Evolutionary conservation across 2,113 vertebrate species (phyloP).

Genomic region (Irena cyanogastra): DNA sequence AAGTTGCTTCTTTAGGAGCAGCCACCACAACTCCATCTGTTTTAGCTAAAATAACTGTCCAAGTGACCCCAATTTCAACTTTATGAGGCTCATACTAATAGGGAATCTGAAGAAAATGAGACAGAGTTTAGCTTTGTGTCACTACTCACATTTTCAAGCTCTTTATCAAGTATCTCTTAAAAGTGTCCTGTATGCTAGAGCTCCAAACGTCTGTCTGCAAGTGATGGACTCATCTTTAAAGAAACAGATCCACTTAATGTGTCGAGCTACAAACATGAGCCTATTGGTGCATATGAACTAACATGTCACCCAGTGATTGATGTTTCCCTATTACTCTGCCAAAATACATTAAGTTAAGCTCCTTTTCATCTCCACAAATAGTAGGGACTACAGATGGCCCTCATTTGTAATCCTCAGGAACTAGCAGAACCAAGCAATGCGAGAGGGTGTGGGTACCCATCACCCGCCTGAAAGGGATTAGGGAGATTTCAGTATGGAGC

Average conservation of each 20-base stretch:
- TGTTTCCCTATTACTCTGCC: slow-evolving; percentile 75
- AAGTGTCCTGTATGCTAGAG: slow-evolving; percentile 61
- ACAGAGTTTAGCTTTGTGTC: slow-evolving; percentile 60
- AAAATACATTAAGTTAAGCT: slow-evolving; percentile 73
- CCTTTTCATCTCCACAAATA: slow-evolving; percentile 71
- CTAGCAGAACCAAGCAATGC: slow-evolving; percentile 14
- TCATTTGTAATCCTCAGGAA: slow-evolving; percentile 62
- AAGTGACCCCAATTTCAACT: slow-evolving; percentile 68
- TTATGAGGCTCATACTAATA: slow-evolving; percentile 62
- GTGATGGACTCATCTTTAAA: slow-evolving; percentile 62
- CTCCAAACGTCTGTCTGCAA: slow-evolving; percentile 49
- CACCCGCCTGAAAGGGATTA: slow-evolving; percentile 20
- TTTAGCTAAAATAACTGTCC: slow-evolving; percentile 64
- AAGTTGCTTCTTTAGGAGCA: slow-evolving; percentile 53
- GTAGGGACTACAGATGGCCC: slow-evolving; percentile 70
- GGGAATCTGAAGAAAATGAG: slow-evolving; percentile 60
- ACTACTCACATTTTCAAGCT: slow-evolving; percentile 64
- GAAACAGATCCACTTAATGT: slow-evolving; percentile 66
- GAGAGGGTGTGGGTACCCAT: slow-evolving; percentile 39
- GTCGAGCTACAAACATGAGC: slow-evolving; percentile 66
- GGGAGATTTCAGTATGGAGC: not conserved
- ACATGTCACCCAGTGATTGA: slow-evolving; percentile 71
- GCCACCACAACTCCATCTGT: slow-evolving; percentile 56
- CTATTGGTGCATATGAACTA: slow-evolving; percentile 64
- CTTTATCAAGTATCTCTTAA: slow-evolving; percentile 66